phyloP scores from a whole-genome alignment of 2,888 invertebrate genomes.

The Gnatocerus cornutus region DNA sequence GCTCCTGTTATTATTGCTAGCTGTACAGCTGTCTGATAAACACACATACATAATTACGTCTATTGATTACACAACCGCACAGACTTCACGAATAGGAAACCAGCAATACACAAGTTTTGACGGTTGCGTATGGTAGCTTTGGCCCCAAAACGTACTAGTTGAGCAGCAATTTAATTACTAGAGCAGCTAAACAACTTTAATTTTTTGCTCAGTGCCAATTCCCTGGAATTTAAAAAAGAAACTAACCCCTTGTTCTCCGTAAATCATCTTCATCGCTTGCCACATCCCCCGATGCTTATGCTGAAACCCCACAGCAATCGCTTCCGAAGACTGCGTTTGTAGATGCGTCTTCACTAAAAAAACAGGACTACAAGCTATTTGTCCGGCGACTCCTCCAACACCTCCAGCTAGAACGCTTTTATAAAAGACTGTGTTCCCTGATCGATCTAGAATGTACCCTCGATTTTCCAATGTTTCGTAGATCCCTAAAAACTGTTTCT shows the following conservation, averaged over 20 bases:
- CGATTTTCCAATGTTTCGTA: slow-evolving; percentile 61
- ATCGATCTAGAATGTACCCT: slow-evolving; percentile 69
- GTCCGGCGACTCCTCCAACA: slow-evolving; percentile 79
- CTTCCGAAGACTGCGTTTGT: slow-evolving; percentile 80
- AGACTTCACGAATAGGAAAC: background rate
- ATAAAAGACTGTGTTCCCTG: slow-evolving; percentile 72
- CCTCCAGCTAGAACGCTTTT: slow-evolving; percentile 73
- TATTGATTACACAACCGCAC: background rate
- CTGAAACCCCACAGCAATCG: slow-evolving; percentile 89
- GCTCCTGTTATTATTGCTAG: too few relatives aligned
- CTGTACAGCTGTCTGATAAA: background rate
- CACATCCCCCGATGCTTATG: slow-evolving; percentile 78
- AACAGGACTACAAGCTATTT: slow-evolving; percentile 82
- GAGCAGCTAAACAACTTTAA: too few relatives aligned
- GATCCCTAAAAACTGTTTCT: slow-evolving; percentile 56
- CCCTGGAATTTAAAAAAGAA: too few relatives aligned
- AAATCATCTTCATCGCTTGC: slow-evolving; percentile 72
- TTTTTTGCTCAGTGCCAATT: too few relatives aligned
- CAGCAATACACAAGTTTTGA: slow-evolving; percentile 1
- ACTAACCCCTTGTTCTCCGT: slow-evolving; percentile 72
- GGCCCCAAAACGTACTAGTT: too few relatives aligned
- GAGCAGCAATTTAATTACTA: too few relatives aligned
- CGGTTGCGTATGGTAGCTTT: slow-evolving; percentile 2
- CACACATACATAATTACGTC: background rate
- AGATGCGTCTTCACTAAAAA: slow-evolving; percentile 89